Percentiles rank a stretch among this genome's conserved stretches.
These are phyloP conservation scores for Steromphala cineraria DNA, from an alignment of 2,888 invertebrate species.

Conservation along the genomic window DNA sequence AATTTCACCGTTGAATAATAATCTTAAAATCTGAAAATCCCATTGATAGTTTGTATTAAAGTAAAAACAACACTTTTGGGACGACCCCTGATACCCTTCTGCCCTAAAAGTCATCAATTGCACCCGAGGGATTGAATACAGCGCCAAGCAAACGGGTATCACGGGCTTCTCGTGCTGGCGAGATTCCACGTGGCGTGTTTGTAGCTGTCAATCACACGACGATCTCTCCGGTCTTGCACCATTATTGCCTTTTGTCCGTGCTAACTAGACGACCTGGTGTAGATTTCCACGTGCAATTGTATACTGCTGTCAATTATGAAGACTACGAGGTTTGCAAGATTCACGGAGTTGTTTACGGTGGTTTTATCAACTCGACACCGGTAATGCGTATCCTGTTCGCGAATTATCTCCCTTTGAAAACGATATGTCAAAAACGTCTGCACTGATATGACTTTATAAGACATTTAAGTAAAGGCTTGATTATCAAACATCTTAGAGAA, in stretches of 20 bases:
- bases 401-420: too few relatives aligned
- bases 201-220: slow-evolving; percentile 1
- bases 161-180: neutral
- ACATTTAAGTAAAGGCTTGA: too few relatives aligned
- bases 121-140: neutral
- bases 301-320: neutral
- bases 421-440: too few relatives aligned
- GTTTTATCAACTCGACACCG: too few relatives aligned
- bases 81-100: neutral
- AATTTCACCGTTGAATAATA: too few relatives aligned
- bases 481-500: too few relatives aligned
- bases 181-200: slow-evolving; percentile 1
- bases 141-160: neutral
- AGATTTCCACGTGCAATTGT: slow-evolving; percentile 13
- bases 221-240: neutral
- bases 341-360: too few relatives aligned
- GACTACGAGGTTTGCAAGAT: too few relatives aligned
- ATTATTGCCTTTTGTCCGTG: neutral
- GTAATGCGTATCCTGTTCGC: too few relatives aligned
- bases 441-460: too few relatives aligned
- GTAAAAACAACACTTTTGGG: neutral
- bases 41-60: too few relatives aligned
- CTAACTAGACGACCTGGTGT: slow-evolving; percentile 10
- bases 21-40: too few relatives aligned
- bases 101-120: neutral